These are phyloP conservation scores for Caenorhabditis sp. DNA, from an alignment of 2,888 invertebrate genomes.

Conservation along the genomic window DNA sequence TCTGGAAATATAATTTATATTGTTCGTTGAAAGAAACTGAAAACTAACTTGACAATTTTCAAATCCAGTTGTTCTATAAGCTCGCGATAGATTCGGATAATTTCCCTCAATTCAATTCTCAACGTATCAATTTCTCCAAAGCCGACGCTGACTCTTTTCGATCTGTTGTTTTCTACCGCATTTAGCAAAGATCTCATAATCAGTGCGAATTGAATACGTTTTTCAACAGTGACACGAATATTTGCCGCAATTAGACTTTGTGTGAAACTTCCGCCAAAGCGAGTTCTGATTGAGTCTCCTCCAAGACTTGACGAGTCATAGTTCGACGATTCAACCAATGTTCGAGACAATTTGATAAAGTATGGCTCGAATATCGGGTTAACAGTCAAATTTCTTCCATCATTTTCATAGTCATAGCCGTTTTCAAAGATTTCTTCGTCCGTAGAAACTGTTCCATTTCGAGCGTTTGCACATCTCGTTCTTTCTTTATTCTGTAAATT, in stretches of 20 bases:
- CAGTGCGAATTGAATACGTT: slow-evolving; percentile 22
- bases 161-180: slow-evolving; percentile 17
- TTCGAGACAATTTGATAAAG: slow-evolving; percentile 12
- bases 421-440: slow-evolving; percentile 25
- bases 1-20: slow-evolving; percentile 1
- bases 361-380: slow-evolving; percentile 13
- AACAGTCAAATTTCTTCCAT: slow-evolving; percentile 17
- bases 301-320: slow-evolving; percentile 26
- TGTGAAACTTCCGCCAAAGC: slow-evolving; percentile 30
- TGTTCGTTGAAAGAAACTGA: no score
- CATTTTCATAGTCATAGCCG: slow-evolving; percentile 25
- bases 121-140: slow-evolving; percentile 33
- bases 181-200: slow-evolving; percentile 19
- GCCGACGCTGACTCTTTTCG: slow-evolving; percentile 4
- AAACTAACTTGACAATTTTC: slow-evolving; percentile 21
- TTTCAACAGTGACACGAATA: slow-evolving; percentile 27
- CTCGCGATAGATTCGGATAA: slow-evolving; percentile 34
- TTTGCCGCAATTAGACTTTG: slow-evolving; percentile 28
- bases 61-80: slow-evolving; percentile 37
- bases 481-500: slow-evolving; percentile 27
- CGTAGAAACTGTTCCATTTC: slow-evolving; percentile 9
- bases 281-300: slow-evolving; percentile 4
- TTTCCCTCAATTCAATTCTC: slow-evolving; percentile 31
- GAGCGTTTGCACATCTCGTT: slow-evolving; percentile 6
- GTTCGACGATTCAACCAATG: slow-evolving; percentile 17